These are phyloP conservation scores for Heterohyrax brucei DNA, from an alignment of 2,797 vertebrate species.

Conservation along the genomic window DNA sequence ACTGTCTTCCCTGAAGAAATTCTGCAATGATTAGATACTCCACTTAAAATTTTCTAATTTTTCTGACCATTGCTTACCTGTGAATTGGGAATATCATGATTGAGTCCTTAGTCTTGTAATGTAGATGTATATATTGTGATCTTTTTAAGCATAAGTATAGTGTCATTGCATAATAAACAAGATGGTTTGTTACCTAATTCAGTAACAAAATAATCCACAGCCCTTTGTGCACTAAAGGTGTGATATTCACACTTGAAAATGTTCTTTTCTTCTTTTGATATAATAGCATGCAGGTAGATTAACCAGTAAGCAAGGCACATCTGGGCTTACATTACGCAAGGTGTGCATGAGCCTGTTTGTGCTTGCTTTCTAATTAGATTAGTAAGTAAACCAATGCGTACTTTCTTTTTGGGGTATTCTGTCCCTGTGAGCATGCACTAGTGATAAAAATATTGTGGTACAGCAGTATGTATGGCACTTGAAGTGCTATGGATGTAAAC, in stretches of 20 bases:
- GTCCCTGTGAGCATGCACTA: neutral
- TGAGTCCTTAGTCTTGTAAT: neutral
- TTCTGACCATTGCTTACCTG: too few relatives aligned
- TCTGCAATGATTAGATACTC: too few relatives aligned
- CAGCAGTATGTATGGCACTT: neutral
- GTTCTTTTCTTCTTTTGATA: slow-evolving; percentile 37
- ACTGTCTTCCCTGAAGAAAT: too few relatives aligned
- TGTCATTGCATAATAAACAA: neutral
- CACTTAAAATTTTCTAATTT: too few relatives aligned
- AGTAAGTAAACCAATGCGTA: too few relatives aligned
- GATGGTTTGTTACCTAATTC: neutral
- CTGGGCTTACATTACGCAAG: too few relatives aligned
- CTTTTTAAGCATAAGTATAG: neutral
- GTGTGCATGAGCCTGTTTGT: too few relatives aligned
- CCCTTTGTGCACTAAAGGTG: neutral
- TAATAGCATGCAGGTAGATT: neutral
- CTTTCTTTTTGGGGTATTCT: too few relatives aligned
- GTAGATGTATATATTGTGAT: neutral
- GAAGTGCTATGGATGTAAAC: neutral
- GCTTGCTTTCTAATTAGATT: too few relatives aligned
- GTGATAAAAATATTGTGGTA: neutral
- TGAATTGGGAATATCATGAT: too few relatives aligned
- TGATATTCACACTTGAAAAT: neutral
- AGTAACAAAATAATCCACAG: neutral
- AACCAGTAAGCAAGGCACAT: too few relatives aligned